Percentiles rank a stretch among this genome's conserved stretches.
Evolutionary conservation across 2,888 invertebrate species (phyloP).

Genomic region (Idaea straminata): DNA sequence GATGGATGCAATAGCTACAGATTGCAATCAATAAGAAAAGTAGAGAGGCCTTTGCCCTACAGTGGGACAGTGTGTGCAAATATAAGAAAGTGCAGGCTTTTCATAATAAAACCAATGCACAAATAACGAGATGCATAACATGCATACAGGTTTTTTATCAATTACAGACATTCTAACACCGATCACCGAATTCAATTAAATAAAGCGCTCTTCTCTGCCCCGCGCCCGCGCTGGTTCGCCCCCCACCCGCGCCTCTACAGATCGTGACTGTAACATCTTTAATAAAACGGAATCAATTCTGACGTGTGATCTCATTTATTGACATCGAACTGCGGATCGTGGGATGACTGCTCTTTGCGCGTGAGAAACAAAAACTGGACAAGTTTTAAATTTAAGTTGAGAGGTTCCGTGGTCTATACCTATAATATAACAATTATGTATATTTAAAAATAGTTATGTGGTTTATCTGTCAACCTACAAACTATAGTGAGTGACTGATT

Average conservation of each 20-base stretch:
- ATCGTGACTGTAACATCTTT: conserved; percentile 12
- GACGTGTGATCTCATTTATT: conserved; percentile 42
- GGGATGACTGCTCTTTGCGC: conserved; percentile 20
- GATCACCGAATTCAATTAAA: background rate
- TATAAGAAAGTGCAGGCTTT: too few species aligned
- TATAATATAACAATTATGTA: background rate
- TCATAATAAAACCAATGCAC: too few species aligned
- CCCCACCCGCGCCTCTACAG: background rate
- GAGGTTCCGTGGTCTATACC: background rate
- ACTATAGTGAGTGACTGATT: too few species aligned
- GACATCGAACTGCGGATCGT: conserved; percentile 17
- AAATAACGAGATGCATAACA: background rate
- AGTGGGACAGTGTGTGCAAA: too few species aligned
- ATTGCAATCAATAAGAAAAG: too few species aligned
- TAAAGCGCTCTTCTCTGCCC: background rate
- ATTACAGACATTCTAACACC: background rate
- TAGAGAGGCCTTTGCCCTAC: too few species aligned
- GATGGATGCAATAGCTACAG: too few species aligned
- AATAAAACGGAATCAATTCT: conserved; percentile 6
- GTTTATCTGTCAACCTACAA: background rate
- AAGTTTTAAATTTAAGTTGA: background rate
- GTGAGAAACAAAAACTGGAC: conserved; percentile 28
- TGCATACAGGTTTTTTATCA: background rate
- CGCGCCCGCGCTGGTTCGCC: too few species aligned
- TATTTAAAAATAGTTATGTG: background rate